These are phyloP conservation scores for Rhyacichthys aspro DNA, from an alignment of 2,797 vertebrate genomes.

Conservation along the genomic window DNA sequence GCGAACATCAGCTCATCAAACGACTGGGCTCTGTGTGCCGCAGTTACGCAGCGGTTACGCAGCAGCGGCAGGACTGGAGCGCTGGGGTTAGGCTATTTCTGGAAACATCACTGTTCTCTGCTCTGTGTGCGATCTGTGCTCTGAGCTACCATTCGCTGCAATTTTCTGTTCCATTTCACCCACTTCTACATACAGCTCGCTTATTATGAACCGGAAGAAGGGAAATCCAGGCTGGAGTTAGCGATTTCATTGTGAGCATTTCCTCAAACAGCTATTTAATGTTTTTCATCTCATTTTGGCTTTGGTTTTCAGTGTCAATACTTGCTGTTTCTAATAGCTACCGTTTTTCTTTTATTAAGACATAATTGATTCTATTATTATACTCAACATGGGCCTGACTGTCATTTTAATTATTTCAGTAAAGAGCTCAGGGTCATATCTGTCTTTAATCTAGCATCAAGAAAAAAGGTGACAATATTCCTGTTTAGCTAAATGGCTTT, in stretches of 20 bases:
- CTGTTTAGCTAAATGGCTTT: no score
- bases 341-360: no score
- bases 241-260: not conserved
- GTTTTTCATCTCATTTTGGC: not conserved
- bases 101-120: conserved; percentile 53
- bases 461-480: no score
- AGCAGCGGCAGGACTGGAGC: conserved; percentile 48
- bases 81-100: conserved; percentile 70
- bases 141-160: conserved; percentile 20
- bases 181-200: not conserved
- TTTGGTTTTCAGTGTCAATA: not conserved
- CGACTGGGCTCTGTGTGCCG: conserved; percentile 36
- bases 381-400: no score
- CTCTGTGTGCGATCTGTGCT: conserved; percentile 21
- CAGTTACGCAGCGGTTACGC: conserved; percentile 30
- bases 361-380: no score
- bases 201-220: no score
- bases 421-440: no score
- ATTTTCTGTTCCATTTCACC: conserved; percentile 17
- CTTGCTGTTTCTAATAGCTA: no score
- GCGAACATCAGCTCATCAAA: conserved; percentile 64
- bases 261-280: not conserved
- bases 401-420: no score
- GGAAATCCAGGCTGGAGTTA: no score
- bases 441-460: no score